These are phyloP conservation scores for Chaetura pelagica DNA, from an alignment of 2,113 vertebrate genomes.

Conservation along the genomic window DNA sequence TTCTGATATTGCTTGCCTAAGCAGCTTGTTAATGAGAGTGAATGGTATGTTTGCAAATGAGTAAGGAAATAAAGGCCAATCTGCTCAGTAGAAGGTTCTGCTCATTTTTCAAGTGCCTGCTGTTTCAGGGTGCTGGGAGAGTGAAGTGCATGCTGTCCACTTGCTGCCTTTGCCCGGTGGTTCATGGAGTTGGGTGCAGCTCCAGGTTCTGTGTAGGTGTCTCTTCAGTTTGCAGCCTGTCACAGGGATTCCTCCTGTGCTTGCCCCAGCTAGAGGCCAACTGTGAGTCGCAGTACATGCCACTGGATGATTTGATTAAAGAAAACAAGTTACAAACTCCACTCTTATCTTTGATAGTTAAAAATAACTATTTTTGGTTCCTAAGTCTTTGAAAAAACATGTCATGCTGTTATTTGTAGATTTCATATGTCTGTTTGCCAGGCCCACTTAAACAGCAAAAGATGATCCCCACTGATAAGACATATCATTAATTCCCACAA, in stretches of 20 bases:
- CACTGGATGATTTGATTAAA: not conserved
- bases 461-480: not conserved
- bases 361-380: not conserved
- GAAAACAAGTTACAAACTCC: not conserved
- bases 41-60: not conserved
- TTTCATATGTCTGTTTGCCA: not conserved
- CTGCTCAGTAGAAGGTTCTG: not conserved
- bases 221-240: not conserved
- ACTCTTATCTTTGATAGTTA: not conserved
- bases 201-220: not conserved
- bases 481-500: not conserved
- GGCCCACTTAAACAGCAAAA: not conserved
- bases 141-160: fast-evolving
- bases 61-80: not conserved
- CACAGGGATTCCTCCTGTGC: not conserved
- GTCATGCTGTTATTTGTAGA: not conserved
- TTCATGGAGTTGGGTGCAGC: not conserved
- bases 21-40: not conserved
- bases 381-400: not conserved
- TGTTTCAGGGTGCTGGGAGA: not conserved
- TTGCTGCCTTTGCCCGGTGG: not conserved
- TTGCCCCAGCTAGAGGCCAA: not conserved
- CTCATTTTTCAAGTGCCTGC: not conserved
- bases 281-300: fast-evolving
- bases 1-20: not conserved